Percentiles rank a stretch among this genome's conserved stretches.
Evolutionary conservation across 1,140 invertebrate genomes (phyloP).

Genomic region (Cherax quadricarinatus): DNA sequence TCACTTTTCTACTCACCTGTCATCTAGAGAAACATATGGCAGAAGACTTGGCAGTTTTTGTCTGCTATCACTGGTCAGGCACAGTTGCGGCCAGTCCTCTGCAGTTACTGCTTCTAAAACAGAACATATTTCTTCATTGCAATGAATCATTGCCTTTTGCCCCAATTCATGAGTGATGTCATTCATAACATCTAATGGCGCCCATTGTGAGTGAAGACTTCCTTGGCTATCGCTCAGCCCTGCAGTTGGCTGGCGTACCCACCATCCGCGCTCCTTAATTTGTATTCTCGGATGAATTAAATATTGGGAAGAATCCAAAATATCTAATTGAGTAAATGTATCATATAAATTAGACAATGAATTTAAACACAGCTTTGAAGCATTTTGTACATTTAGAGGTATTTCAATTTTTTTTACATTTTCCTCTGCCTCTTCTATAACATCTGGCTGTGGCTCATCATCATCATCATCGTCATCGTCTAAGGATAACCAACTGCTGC

Average conservation of each 20-base stretch:
- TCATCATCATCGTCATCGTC: conserved; percentile 28
- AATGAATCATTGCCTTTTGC: conserved; percentile 17
- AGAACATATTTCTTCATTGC: conserved; percentile 5
- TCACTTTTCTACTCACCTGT: not conserved
- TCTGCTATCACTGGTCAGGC: not conserved
- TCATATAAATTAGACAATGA: conserved; percentile 28
- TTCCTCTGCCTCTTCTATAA: conserved; percentile 10
- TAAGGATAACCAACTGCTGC: conserved; percentile 20
- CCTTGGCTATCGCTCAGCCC: conserved; percentile 1
- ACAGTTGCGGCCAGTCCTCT: conserved; percentile 32
- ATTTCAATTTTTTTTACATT: not conserved
- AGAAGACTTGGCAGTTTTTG: not conserved
- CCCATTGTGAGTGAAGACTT: not conserved
- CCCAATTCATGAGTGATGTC: not conserved
- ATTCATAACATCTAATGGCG: not conserved
- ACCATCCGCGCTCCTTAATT: conserved; percentile 20
- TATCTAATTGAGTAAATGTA: conserved; percentile 35
- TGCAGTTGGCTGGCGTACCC: conserved; percentile 7
- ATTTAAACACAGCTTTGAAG: conserved; percentile 3
- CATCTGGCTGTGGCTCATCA: not conserved
- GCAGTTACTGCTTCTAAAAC: not conserved
- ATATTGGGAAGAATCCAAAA: conserved; percentile 10
- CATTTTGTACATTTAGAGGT: conserved; percentile 20
- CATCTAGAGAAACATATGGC: not conserved
- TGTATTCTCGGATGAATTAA: not conserved